These are phyloP conservation scores for Tragelaphus buxtoni DNA, from an alignment of 2,113 vertebrate genomes.

Conservation along the genomic window DNA sequence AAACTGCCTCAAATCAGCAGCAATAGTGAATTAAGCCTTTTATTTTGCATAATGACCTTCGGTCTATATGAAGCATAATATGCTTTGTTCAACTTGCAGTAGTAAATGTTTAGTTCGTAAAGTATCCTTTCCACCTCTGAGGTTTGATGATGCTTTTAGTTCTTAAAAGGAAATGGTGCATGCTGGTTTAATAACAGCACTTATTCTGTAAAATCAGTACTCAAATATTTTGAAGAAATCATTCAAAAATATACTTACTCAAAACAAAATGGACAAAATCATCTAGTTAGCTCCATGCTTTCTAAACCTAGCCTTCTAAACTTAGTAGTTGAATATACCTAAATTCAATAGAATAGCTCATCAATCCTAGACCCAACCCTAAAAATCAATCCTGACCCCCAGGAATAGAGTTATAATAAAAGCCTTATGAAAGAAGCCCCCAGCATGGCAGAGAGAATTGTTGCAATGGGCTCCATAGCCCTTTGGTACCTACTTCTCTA, in stretches of 20 bases:
- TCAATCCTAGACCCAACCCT: not conserved
- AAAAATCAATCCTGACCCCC: not conserved
- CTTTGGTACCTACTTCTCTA: not conserved
- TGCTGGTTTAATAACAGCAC: conserved; percentile 30
- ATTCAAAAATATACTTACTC: conserved; percentile 39
- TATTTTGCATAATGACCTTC: conserved; percentile 58
- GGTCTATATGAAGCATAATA: conserved; percentile 29
- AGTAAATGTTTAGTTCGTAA: conserved; percentile 47
- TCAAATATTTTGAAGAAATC: conserved; percentile 32
- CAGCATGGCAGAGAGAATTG: not conserved
- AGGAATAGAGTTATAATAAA: not conserved
- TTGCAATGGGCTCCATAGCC: not conserved
- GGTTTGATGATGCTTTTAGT: conserved; percentile 39
- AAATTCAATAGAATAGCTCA: not conserved
- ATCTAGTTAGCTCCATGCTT: not conserved
- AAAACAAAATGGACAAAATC: conserved; percentile 4
- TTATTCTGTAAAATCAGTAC: conserved; percentile 37
- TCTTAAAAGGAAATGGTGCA: conserved; percentile 10
- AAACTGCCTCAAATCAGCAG: conserved; percentile 41
- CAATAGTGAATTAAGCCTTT: conserved; percentile 41
- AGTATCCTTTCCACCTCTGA: conserved; percentile 47
- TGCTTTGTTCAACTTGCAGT: conserved; percentile 40
- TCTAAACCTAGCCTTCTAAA: not conserved
- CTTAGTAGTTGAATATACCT: not conserved
- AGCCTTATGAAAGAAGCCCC: not conserved